Conservation (phyloP, 2,797 vertebrate genomes). For the Dermochelys coriacea region DNA sequence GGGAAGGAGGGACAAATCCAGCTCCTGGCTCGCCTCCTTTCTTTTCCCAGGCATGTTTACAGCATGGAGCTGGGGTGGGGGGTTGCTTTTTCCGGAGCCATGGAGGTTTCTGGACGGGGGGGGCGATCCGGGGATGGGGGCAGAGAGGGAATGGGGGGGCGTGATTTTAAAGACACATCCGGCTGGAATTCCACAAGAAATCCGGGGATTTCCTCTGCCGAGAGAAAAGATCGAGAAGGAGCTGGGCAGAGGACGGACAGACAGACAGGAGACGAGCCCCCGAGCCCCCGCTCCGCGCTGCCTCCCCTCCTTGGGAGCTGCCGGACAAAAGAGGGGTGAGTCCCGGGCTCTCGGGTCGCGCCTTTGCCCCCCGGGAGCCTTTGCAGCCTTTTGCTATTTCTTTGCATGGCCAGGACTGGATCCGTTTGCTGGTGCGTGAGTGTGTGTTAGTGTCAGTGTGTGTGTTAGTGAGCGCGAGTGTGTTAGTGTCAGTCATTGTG, state of each 20-base stretch:
- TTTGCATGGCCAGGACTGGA: background rate
- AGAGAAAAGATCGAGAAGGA: background rate
- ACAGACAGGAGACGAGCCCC: background rate
- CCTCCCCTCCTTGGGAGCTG: background rate
- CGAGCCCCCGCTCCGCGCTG: background rate
- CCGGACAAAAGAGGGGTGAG: background rate
- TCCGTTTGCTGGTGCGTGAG: background rate
- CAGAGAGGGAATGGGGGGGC: background rate
- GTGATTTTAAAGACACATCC: background rate
- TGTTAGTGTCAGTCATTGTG: too few species aligned
- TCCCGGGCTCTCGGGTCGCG: background rate
- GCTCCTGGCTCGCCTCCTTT: background rate
- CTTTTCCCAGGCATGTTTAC: background rate
- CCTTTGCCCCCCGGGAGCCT: background rate
- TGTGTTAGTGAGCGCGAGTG: too few species aligned
- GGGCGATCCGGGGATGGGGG: background rate
- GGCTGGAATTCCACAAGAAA: constrained; percentile 19
- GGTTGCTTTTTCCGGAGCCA: background rate
- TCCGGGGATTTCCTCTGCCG: constrained; percentile 1
- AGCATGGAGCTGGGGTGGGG: background rate
- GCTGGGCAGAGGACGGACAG: background rate
- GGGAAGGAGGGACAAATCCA: background rate
- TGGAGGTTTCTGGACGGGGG: constrained; percentile 4
- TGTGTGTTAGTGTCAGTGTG: too few species aligned
- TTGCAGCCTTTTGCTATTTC: background rate